A percentile compares a stretch with the other conserved stretches of the same genome.
Conservation (phyloP, 2,113 vertebrate species). For the Meleagris gallopavo region DNA sequence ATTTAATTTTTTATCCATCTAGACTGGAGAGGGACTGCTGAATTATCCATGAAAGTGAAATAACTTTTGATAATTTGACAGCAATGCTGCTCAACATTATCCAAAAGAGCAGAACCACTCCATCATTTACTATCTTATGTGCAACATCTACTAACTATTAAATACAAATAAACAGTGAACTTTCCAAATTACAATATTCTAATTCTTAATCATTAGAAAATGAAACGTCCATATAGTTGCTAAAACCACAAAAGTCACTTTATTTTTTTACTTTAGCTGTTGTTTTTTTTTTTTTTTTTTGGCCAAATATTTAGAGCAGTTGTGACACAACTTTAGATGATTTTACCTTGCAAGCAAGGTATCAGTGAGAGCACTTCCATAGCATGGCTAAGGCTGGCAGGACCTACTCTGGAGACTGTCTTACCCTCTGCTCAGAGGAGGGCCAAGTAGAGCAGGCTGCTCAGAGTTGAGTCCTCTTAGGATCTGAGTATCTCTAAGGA, state of each 20-base stretch:
- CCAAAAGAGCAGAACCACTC: background rate
- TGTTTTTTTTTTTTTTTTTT: background rate
- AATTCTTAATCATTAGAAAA: background rate
- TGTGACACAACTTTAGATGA: background rate
- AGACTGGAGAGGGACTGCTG: background rate
- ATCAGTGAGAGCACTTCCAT: background rate
- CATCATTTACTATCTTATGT: conserved; percentile 11
- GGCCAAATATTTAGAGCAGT: background rate
- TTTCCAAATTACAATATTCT: background rate
- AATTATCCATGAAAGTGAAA: conserved; percentile 63
- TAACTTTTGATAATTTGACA: conserved; percentile 49
- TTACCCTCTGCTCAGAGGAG: background rate
- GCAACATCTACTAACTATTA: background rate
- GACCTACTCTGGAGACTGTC: no score
- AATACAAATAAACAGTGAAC: background rate
- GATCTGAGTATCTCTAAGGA: background rate
- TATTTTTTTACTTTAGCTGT: background rate
- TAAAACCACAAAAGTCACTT: background rate
- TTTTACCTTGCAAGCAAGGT: background rate
- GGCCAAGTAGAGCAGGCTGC: background rate
- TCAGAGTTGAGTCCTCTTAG: no score
- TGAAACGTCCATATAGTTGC: background rate
- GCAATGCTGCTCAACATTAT: conserved; percentile 21
- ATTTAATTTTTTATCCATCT: conserved; percentile 57
- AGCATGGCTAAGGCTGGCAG: no score